Base-by-base conservation (phyloP, 2,113 vertebrate genomes). In the Cricetomys ansorgei region DNA sequence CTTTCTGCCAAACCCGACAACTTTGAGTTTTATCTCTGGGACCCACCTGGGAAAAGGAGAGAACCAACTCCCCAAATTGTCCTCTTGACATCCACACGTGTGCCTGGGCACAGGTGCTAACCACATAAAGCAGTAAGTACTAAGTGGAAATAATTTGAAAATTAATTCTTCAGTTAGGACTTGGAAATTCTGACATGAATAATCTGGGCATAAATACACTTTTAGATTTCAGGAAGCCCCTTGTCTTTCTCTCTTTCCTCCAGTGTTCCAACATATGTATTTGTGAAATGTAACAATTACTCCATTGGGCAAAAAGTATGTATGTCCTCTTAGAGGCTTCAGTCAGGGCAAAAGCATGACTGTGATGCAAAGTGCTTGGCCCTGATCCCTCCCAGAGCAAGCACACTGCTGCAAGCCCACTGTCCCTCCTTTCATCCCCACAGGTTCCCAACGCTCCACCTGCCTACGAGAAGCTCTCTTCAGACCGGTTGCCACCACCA, bases 391-490 rank as follows among this genome's bases (percentile, higher is more conserved):
- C 11, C 69, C 57, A 55, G 69, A 95, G 83, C 29, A 43, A 1
- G 1, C 0, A 23, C n/a, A 16, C 11, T 43, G 37, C 27, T 73
- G 34, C 27, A 92, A 79, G 29, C 25, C 55, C 12, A 62, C 10
- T 6, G 45, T 93, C 0, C 0, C 4, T 48, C 94, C 97, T 95
- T 95, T 98, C 31, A 16, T 94, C 94, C 79, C 94, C 73, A 84
- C 79, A 99, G 99, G 97, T 99, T 94, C 99, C 99, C 7, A 99
- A 99, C 83, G 99, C 99, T 90, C 99, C 99, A 70, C 99, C 99
- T 91, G 98, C 99, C 89, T 99, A 99, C 90, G 99, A 99, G 83
- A 99, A 99, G 98, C 97, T 99, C 88, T 98, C 98, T 77, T 92
- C 98, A 59, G 99, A 98, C 25, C 98, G 97, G 4, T 97, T 98